These are phyloP conservation scores for Bombus cullumanus DNA, from an alignment of 1,140 invertebrate genomes.

Conservation along the genomic window DNA sequence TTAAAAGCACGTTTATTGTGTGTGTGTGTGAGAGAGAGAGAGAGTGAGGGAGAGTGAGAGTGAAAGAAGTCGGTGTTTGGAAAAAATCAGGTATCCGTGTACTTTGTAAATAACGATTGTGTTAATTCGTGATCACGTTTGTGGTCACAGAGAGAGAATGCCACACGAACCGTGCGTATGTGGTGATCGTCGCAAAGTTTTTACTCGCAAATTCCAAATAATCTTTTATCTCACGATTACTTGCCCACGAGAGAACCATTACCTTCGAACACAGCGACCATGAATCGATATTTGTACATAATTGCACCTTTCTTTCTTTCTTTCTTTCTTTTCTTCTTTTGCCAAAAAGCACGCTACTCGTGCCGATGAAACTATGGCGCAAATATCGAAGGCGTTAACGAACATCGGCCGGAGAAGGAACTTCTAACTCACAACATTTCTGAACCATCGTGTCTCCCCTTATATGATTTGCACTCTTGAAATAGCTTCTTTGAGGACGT, in stretches of 20 bases:
- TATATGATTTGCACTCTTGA: conserved; percentile 19
- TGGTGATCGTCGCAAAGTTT: conserved; percentile 26
- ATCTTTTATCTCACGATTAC: conserved; percentile 22
- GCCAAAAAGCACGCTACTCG: conserved; percentile 54
- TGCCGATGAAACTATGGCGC: conserved; percentile 55
- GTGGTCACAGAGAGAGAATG: not conserved
- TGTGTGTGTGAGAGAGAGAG: no score
- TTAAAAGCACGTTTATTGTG: conserved; percentile 3
- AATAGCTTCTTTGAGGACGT: conserved; percentile 58
- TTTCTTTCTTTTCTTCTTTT: conserved; percentile 37
- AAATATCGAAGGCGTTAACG: conserved; percentile 43
- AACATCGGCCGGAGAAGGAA: conserved; percentile 67
- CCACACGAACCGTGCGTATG: not conserved
- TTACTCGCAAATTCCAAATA: conserved; percentile 38
- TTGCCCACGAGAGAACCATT: conserved; percentile 37
- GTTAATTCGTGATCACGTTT: conserved; percentile 26
- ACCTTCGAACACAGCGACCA: conserved; percentile 32
- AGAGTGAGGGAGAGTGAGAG: no score
- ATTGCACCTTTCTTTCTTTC: conserved; percentile 47
- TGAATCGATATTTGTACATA: conserved; percentile 49
- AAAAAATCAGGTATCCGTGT: not conserved
- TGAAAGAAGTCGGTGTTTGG: not conserved
- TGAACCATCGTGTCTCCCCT: not conserved
- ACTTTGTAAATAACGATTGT: conserved; percentile 38
- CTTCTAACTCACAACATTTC: conserved; percentile 10